Evolutionary conservation across 2,113 vertebrate genomes (phyloP).

Genomic region (Caloenas nicobarica): DNA sequence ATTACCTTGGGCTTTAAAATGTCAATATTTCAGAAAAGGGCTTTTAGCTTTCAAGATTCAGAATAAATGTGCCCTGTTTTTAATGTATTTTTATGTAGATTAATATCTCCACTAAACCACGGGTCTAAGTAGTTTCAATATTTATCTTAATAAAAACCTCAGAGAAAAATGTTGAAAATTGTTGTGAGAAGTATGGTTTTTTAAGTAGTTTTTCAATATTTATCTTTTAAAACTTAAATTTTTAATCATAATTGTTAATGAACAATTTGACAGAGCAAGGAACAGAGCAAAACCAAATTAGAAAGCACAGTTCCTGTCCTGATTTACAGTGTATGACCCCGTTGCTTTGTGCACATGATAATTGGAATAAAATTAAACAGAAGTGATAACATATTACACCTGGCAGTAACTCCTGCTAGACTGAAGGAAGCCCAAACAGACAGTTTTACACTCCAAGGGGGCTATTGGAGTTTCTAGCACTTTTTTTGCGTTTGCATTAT

Average conservation of each 20-base stretch:
- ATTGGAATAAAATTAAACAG: background rate
- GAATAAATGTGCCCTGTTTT: background rate
- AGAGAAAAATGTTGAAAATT: background rate
- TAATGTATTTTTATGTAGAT: background rate
- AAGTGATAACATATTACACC: background rate
- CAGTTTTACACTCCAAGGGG: fast-evolving
- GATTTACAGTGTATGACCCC: fast-evolving
- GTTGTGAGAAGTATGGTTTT: background rate
- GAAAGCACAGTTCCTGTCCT: background rate
- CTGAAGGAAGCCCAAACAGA: background rate
- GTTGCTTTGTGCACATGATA: background rate
- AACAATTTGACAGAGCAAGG: background rate
- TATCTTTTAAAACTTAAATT: background rate
- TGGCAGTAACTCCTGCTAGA: background rate
- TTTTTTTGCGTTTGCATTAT: fast-evolving
- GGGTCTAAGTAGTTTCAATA: background rate
- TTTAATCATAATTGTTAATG: background rate
- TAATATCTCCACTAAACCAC: background rate
- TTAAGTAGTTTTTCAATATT: background rate
- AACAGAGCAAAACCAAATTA: background rate
- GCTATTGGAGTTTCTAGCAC: background rate
- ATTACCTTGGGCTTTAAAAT: background rate
- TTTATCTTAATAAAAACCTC: background rate
- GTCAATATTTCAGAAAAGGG: background rate
- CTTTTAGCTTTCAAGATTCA: background rate